Percentiles rank a stretch among this genome's conserved stretches.
These are phyloP conservation scores for Diaperis boleti DNA, from an alignment of 2,888 invertebrate genomes.

Conservation along the genomic window DNA sequence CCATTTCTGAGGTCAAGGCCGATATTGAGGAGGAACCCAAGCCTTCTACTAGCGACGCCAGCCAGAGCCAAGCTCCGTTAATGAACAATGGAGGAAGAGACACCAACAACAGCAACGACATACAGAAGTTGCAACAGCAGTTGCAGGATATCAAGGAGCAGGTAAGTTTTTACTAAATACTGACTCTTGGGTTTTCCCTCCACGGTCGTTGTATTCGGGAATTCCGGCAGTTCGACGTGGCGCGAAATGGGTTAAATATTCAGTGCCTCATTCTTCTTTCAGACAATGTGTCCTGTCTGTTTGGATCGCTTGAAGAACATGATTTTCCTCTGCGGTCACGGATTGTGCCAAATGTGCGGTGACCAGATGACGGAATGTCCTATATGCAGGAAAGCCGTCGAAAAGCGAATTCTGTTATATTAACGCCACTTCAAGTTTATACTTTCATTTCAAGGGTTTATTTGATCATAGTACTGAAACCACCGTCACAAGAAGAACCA, in stretches of 20 bases:
- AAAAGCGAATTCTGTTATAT: conserved; percentile 94
- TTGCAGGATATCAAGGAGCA: conserved; percentile 98
- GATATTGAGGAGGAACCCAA: conserved; percentile 67
- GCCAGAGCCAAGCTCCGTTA: conserved; percentile 63
- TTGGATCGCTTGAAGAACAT: conserved; percentile 98
- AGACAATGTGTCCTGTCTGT: conserved; percentile 99
- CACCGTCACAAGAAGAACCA: no score
- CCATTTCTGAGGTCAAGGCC: conserved; percentile 68
- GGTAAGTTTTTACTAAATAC: no score
- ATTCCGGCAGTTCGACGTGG: no score
- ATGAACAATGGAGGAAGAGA: conserved; percentile 79
- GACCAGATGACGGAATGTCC: conserved; percentile 98
- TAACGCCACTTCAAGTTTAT: conserved; percentile 56
- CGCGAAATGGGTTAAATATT: no score
- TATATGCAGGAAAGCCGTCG: conserved; percentile 96
- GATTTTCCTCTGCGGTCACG: conserved; percentile 98
- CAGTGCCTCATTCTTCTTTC: no score
- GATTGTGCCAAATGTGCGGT: conserved; percentile 98
- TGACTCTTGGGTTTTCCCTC: no score
- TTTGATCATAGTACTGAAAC: no score
- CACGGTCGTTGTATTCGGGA: no score
- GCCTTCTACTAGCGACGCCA: conserved; percentile 65
- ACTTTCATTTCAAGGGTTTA: no score
- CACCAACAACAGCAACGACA: conserved; percentile 79
- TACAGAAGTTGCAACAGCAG: conserved; percentile 93